Base-by-base conservation (phyloP, 2,113 vertebrate genomes). In the Circaetus cinerascens region DNA sequence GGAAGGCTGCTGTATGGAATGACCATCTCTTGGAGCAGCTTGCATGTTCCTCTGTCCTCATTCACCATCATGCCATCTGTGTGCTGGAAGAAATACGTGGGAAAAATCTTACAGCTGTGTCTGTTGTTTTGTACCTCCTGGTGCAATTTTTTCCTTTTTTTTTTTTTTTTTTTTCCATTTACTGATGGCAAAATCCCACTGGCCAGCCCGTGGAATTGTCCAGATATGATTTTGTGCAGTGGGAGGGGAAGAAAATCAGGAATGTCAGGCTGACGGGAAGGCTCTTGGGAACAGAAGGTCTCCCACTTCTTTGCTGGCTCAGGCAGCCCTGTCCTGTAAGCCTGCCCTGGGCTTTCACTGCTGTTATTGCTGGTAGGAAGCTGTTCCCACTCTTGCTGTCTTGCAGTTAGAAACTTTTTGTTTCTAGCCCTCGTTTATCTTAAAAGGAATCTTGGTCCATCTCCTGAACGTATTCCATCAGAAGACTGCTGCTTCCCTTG, bases 241-340 rank as follows among this genome's bases (percentile, higher is more conserved):
- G 64, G 79, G 86, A 90, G 46, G 95, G 90, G 82, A 66, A 69
- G 96, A 93, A 92, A 97, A 97, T 97, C 72, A 93, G 96, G 95
- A 97, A 97, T 96, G 94, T 81, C 2, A 10, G 29, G 76, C 77
- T 96, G 91, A 62, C 2, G 10, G 56, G 86, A 93, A 92, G 89
- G 80, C 93, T 95, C 26, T 89, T 91, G 91, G 93, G 76, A 95
- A 78, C 76, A 71, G 82, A 18, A 48, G 38, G 59, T 88, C 87
- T 85, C 67, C 34, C 30, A 20, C 7, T 94, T 73, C 62, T 76
- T 55, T 82, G 56, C 92, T 95, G 96, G 91, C 91, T 92, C 56
- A 15, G 46, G 46, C 95, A 88, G 48, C 36, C 50, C 25, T 40
- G 22, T 73, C 63, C 89, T 2, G 0, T 72, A 36, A 76, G 75